Conservation (phyloP, 2,797 vertebrate species). For the Chaunax sp. region DNA sequence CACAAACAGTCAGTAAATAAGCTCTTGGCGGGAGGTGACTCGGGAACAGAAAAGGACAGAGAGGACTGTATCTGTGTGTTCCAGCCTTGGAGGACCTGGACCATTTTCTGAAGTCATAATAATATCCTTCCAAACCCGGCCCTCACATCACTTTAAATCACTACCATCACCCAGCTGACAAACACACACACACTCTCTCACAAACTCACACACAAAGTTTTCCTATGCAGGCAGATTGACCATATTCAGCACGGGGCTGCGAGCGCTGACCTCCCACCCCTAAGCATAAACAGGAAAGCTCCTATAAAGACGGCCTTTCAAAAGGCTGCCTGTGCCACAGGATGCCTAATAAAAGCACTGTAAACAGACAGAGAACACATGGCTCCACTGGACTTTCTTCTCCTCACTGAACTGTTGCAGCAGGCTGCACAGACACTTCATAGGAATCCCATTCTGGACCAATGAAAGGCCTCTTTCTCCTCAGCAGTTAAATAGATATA, state of each 20-base stretch:
- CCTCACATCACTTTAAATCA: slow-evolving; percentile 51
- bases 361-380: slow-evolving; percentile 82
- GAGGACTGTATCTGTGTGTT: slow-evolving; percentile 43
- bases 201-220: slow-evolving; percentile 56
- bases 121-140: slow-evolving; percentile 50
- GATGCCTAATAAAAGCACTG: slow-evolving; percentile 83
- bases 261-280: slow-evolving; percentile 79
- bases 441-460: slow-evolving; percentile 61
- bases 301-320: slow-evolving; percentile 82
- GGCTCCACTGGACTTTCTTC: slow-evolving; percentile 73
- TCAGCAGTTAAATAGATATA: slow-evolving; percentile 46
- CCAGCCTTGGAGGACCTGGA: slow-evolving; percentile 10
- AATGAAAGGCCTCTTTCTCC: slow-evolving; percentile 65
- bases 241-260: slow-evolving; percentile 77
- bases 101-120: slow-evolving; percentile 62
- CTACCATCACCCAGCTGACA: slow-evolving; percentile 50
- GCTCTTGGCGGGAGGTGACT: slow-evolving; percentile 15
- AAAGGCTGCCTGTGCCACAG: slow-evolving; percentile 80
- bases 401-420: slow-evolving; percentile 59
- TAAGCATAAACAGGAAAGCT: slow-evolving; percentile 83
- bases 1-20: slow-evolving; percentile 45
- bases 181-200: slow-evolving; percentile 43
- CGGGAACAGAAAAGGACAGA: slow-evolving; percentile 29
- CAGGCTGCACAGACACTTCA: slow-evolving; percentile 57
- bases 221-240: slow-evolving; percentile 70